Conservation (phyloP, 2,888 invertebrate genomes). For the Germaria angustata region DNA sequence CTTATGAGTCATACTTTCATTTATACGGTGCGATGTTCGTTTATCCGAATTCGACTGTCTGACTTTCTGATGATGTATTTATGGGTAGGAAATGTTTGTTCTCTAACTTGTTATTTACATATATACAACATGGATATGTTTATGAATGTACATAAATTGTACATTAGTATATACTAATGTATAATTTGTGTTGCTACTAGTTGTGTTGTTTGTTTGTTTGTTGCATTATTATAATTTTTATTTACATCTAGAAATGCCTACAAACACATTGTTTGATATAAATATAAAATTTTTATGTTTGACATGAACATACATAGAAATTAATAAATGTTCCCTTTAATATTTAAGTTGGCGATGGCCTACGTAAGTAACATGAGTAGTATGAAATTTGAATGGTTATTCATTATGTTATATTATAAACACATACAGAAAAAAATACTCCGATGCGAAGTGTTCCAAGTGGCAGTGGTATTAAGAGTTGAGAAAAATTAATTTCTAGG, state of each 20-base stretch:
- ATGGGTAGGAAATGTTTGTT: constrained; percentile 20
- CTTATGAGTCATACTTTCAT: no score
- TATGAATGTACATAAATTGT: neutral
- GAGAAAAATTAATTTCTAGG: no score
- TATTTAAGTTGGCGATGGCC: neutral
- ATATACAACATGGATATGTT: neutral
- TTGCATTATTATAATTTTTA: constrained; percentile 9
- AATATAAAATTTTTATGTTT: constrained; percentile 5
- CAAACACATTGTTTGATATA: neutral
- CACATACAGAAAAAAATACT: no score
- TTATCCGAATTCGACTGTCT: no score
- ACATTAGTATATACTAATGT: neutral
- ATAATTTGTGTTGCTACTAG: constrained; percentile 13
- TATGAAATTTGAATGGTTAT: no score
- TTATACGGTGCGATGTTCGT: no score
- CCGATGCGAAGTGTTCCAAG: no score
- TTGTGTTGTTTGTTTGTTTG: no score
- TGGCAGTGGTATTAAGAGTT: no score
- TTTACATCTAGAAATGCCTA: constrained; percentile 3
- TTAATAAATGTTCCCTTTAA: neutral
- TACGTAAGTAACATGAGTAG: no score
- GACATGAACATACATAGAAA: neutral
- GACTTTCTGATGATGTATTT: no score
- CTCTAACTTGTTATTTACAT: neutral
- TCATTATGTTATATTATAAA: no score